Evolutionary conservation across 2,888 invertebrate species (phyloP), one percentile per base, ranked within the genome.

Genomic region (Ormia ochracea): DNA sequence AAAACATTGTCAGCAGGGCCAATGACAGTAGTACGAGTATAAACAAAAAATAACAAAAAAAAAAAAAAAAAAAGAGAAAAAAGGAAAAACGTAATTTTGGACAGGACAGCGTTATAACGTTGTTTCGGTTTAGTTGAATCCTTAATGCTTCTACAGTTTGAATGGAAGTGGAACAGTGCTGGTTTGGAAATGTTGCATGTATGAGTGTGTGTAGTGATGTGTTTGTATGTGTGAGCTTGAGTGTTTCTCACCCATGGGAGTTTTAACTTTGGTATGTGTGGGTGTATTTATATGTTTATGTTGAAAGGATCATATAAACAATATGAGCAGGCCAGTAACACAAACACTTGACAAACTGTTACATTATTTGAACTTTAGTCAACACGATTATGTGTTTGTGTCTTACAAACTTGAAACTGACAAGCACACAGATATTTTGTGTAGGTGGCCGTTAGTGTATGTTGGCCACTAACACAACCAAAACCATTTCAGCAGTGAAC

Each of bases 281-380:
- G 2, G 41, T 56, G 1, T 63, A 1, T 23, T 4, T 59, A 10
- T 28, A 31, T 52, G 45, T 61, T 61, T 59, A 68, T 66, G 68
- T 63, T 50, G 56, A 76, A 73, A 73, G 76, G 80, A 56, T 76
- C 76, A 63, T 72, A 80, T 73, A 73, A 76, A 80, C 66, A 73
- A 80, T 76, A 43, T 73, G 61, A 61, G 58, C 36, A 75, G 72
- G 65, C 69, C 68, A 73, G 54, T 66, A 50, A 48, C 56, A 68
- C 56, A 80, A 80, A 76, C 80, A 68, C 75, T 80, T 76, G 80
- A 80, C 80, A 80, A 80, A 80, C 75, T 80, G 52, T 61, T 75
- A 80, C 66, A 76, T 80, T 76, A 76, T 76, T 72, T 76, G 75
- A 79, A 75, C 79, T 72, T 61, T 76, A 41, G 66, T 61, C 69